These are phyloP conservation scores for Okamejei kenojei DNA, from an alignment of 2,797 vertebrate species.

Conservation along the genomic window DNA sequence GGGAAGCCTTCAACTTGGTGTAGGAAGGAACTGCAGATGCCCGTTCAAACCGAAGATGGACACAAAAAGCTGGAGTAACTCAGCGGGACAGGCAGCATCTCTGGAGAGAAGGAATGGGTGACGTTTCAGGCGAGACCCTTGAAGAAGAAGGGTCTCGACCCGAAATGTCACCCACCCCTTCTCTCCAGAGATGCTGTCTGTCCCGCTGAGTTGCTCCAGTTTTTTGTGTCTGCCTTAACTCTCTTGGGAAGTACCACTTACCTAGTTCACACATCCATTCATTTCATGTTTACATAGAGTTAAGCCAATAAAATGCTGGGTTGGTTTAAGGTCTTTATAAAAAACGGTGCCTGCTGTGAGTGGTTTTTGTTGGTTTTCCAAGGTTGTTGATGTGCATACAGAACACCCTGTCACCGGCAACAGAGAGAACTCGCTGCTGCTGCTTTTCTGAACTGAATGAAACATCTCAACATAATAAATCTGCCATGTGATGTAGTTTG, in stretches of 20 bases:
- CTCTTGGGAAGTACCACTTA: neutral
- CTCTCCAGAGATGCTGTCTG: no score
- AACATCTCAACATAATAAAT: neutral
- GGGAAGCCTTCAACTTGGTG: no score
- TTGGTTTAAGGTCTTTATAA: neutral
- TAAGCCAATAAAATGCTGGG: neutral
- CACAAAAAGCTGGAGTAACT: no score
- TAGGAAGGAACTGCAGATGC: no score
- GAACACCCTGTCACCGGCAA: neutral
- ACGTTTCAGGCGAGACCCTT: no score
- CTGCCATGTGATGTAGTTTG: neutral
- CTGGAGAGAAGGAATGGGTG: no score
- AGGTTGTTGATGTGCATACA: neutral
- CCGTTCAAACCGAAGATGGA: no score
- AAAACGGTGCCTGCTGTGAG: neutral
- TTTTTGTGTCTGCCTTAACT: neutral
- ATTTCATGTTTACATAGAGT: neutral
- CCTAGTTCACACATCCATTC: neutral
- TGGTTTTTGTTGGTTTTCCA: neutral
- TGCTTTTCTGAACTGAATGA: neutral
- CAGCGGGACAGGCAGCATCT: no score
- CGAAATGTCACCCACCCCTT: no score
- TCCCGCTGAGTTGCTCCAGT: no score
- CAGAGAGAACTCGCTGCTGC: neutral
- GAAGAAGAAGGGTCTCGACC: no score